phyloP scores from a whole-genome alignment of 2,888 invertebrate genomes.

The Ochlodes sylvanus region DNA sequence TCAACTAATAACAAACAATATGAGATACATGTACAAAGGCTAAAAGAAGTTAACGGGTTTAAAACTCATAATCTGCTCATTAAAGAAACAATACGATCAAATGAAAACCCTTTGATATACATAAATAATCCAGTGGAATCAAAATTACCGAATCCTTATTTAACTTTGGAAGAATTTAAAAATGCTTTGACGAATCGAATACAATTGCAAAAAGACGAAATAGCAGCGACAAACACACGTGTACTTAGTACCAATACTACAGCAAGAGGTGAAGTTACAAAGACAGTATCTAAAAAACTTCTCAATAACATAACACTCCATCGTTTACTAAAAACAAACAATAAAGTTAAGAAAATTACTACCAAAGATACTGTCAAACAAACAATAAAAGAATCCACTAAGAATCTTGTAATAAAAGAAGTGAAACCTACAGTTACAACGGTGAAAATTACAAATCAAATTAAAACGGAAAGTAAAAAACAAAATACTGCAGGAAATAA shows the following conservation, averaged over 20 bases:
- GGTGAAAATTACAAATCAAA: neutral
- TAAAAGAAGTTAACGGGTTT: constrained; percentile 69
- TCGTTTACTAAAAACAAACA: neutral
- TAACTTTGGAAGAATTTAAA: constrained; percentile 66
- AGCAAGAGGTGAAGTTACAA: neutral
- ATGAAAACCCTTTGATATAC: constrained; percentile 58
- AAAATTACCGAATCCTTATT: constrained; percentile 61
- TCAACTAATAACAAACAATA: constrained; percentile 53
- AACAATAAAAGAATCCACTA: neutral
- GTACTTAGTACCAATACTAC: neutral
- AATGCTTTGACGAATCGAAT: constrained; percentile 51
- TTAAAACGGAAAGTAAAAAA: neutral
- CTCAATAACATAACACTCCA: neutral
- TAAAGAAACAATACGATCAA: constrained; percentile 46
- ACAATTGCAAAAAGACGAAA: constrained; percentile 46
- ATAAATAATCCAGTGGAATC: constrained; percentile 75
- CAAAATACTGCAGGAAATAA: neutral
- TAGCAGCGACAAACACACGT: constrained; percentile 31
- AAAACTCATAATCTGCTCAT: constrained; percentile 68
- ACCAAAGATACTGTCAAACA: neutral
- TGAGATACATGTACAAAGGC: constrained; percentile 63
- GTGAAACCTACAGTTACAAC: neutral
- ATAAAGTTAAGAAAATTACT: neutral
- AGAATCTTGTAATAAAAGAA: neutral
- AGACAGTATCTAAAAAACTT: neutral